These are phyloP conservation scores for Parauchenoglanis ngamensis DNA, from an alignment of 2,797 vertebrate species.

Conservation along the genomic window DNA sequence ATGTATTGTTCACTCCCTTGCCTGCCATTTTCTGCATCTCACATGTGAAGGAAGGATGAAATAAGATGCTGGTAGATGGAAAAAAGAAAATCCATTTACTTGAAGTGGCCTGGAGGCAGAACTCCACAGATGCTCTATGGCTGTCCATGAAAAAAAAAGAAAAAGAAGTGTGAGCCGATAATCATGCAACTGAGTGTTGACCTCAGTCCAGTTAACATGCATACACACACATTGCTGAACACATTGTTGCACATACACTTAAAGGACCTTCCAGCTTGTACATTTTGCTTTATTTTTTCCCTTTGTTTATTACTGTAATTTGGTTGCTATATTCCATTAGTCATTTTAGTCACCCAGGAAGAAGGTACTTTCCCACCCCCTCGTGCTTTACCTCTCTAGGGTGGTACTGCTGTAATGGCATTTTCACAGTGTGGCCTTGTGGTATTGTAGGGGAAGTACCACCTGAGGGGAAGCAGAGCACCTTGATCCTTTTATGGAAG, in stretches of 20 bases:
- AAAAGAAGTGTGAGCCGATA: constrained; percentile 4
- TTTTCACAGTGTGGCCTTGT: constrained; percentile 48
- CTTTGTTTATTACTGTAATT: constrained; percentile 5
- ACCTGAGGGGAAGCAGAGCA: constrained; percentile 40
- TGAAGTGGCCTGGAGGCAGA: constrained; percentile 66
- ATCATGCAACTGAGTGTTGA: constrained; percentile 33
- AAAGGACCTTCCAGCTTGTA: background rate
- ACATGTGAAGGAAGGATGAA: constrained; percentile 53
- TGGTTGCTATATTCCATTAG: constrained; percentile 32
- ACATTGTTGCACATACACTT: constrained; percentile 45
- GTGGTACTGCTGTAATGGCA: constrained; percentile 36
- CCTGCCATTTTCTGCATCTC: constrained; percentile 44
- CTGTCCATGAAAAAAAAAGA: constrained; percentile 17
- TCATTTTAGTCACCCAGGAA: constrained; percentile 34
- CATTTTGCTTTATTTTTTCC: constrained; percentile 10
- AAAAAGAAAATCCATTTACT: constrained; percentile 78
- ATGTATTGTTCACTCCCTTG: constrained; percentile 22
- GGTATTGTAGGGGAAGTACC: constrained; percentile 34
- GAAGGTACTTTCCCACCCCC: constrained; percentile 37
- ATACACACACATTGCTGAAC: constrained; percentile 4
- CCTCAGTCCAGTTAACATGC: constrained; percentile 24
- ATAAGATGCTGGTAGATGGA: constrained; percentile 66
- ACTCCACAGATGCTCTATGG: constrained; percentile 38
- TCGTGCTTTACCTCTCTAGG: constrained; percentile 32
- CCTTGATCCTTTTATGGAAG: constrained; percentile 50